Base-by-base conservation (phyloP, 2,113 vertebrate species). In the Pimephales promelas region DNA sequence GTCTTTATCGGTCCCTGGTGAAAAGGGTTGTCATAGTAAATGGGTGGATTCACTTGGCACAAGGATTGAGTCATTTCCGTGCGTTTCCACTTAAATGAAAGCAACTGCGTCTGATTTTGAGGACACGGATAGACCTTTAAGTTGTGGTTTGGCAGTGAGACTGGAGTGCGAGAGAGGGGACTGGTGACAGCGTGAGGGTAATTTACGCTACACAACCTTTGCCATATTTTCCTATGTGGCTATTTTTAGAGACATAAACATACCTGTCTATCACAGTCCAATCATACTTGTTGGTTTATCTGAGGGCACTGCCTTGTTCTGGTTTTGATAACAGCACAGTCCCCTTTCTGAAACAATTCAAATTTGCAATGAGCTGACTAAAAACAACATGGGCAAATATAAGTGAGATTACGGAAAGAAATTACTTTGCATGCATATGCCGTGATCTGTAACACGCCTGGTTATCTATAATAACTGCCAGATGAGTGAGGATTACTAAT, bases 171-270 rank as follows among this genome's bases (percentile, higher is more conserved):
- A 3, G 31, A 34, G 34, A 45, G 75, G 66, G 73, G 43, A 59
- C 64, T 82, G 71, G 68, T 80, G 71, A 74, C 71, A 68, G 31
- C 36, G 16, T 34, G 68, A 70, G 79, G 74, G 83, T 87, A 87
- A 90, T 88, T 86, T 86, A 88, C 87, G 88, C 81, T 81, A 52
- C 45, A 40, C 26, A n/a, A 64, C 24, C 56, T 13, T 22, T 73
- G 71, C 43, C 31, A 70, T 75, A 52, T 79, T 54, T 88, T 74
- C 75, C 36, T 66, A 62, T 83, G 62, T 64, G 64, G 45, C 54
- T 78, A 88, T 90, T 90, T 88, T 86, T 90, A 88, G 88, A 79
- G 68, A 86, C 47, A 76, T 79, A 70, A 86, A 78, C 62, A 40
- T 64, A 73, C 62, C 79, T 86, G 82, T 83, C 64, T 49, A 36